Evolutionary conservation across 1,140 invertebrate genomes (phyloP).

Genomic region (Drosophila trapezifrons): DNA sequence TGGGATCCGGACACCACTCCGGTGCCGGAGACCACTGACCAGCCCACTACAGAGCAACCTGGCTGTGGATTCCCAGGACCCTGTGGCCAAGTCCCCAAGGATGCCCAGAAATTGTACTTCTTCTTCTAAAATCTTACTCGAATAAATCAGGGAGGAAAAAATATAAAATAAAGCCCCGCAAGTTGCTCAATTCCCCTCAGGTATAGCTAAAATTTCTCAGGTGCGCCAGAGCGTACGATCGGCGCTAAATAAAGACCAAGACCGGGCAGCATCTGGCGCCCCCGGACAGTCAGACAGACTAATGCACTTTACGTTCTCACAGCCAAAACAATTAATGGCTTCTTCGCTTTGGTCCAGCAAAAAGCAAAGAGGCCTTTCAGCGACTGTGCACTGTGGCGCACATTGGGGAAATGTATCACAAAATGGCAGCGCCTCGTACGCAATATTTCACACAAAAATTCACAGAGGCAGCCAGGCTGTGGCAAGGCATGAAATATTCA

Average conservation of each 20-base stretch:
- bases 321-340: slow-evolving; percentile 41
- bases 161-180: background rate
- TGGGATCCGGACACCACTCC: background rate
- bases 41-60: background rate
- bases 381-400: slow-evolving; percentile 17
- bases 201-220: slow-evolving; percentile 34
- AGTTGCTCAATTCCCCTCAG: background rate
- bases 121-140: slow-evolving; percentile 10
- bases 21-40: background rate
- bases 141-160: slow-evolving; percentile 16
- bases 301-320: slow-evolving; percentile 50
- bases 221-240: slow-evolving; percentile 41
- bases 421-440: slow-evolving; percentile 51
- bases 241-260: slow-evolving; percentile 53
- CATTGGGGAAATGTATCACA: slow-evolving; percentile 24
- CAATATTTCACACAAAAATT: slow-evolving; percentile 44
- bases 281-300: slow-evolving; percentile 4
- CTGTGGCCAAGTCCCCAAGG: background rate
- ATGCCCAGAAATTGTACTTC: slow-evolving; percentile 21
- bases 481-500: slow-evolving; percentile 42
- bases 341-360: slow-evolving; percentile 29
- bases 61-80: slow-evolving; percentile 9
- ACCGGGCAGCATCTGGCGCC: slow-evolving; percentile 51
- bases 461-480: slow-evolving; percentile 3
- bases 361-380: slow-evolving; percentile 12